Evolutionary conservation across 1,140 invertebrate genomes (phyloP), one percentile per base, ranked within the genome.

Genomic region (Arion vulgaris): DNA sequence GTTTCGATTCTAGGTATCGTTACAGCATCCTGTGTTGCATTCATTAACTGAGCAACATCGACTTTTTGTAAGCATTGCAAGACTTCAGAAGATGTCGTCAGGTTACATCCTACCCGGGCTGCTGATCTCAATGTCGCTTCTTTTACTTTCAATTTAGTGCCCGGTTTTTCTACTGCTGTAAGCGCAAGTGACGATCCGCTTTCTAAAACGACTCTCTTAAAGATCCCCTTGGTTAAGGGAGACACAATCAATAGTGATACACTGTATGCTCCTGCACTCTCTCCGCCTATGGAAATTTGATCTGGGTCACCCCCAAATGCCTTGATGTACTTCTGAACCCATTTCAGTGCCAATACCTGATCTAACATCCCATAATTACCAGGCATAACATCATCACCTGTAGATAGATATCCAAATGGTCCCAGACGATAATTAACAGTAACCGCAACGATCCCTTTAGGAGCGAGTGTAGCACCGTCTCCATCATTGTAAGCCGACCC

Each of bases 281-380:
- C 66, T 34, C 81, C 81, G 4, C 39, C 74, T 9, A 71, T 71
- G 4, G 81, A 78, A 11, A 83, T 68, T 39, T 32, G 69, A 69
- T 19, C 26, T n/a, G 41, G 73, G 68, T 83, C 76, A 15, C 82
- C 82, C 0, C 82, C 82, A 62, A 83, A 79, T 11, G 39, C 76
- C 32, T 38, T 4, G 39, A 83, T 83, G 53, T 83, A 53, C 38
- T 79, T 69, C 68, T 83, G 69, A 17, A 83, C 82, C 82, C 82
- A 83, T 38, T 62, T 38, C 38, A 83, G 11, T 11, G 82, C 82
- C 82, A 83, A 69, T 5, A 51, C n/a, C 69, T 79, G 76, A 45
- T 83, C 82, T 62, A 77, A 57, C 38, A 83, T 53, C 0, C 82
- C 82, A 57, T 79, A 83, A 66, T 83, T 83, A 9, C 82, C 82